Percentiles rank a stretch among this genome's conserved stretches.
These are phyloP conservation scores for Salmo trutta DNA, from an alignment of 2,797 vertebrate genomes.

Conservation along the genomic window DNA sequence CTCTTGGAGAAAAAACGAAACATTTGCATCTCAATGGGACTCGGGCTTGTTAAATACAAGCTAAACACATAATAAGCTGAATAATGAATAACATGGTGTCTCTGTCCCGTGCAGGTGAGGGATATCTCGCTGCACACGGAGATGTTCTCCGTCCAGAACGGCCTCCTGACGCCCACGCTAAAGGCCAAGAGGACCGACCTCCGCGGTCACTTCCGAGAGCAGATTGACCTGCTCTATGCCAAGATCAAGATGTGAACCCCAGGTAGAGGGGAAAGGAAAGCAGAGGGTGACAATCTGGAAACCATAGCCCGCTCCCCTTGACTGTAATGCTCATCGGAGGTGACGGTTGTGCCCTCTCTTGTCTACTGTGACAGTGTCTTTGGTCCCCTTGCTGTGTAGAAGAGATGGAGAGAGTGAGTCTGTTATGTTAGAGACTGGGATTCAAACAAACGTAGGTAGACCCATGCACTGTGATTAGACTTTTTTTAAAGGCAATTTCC, in stretches of 20 bases:
- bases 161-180: constrained; percentile 93
- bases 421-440: not conserved
- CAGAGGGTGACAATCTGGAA: constrained; percentile 22
- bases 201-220: constrained; percentile 80
- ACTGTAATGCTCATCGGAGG: constrained; percentile 9
- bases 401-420: not conserved
- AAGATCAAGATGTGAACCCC: constrained; percentile 84
- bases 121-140: constrained; percentile 84
- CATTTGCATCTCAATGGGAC: not conserved
- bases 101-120: constrained; percentile 78
- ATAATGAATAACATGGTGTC: not conserved
- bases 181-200: constrained; percentile 91
- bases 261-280: not conserved
- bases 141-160: constrained; percentile 91
- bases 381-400: not conserved
- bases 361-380: not conserved
- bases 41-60: not conserved
- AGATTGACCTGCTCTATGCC: constrained; percentile 90
- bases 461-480: not conserved
- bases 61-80: not conserved
- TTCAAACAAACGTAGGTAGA: not conserved
- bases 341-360: not conserved
- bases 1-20: not conserved
- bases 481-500: not conserved
- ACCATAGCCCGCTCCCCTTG: constrained; percentile 7